Conservation (phyloP, 2,797 vertebrate genomes). For the Dicrostonyx torquatus region DNA sequence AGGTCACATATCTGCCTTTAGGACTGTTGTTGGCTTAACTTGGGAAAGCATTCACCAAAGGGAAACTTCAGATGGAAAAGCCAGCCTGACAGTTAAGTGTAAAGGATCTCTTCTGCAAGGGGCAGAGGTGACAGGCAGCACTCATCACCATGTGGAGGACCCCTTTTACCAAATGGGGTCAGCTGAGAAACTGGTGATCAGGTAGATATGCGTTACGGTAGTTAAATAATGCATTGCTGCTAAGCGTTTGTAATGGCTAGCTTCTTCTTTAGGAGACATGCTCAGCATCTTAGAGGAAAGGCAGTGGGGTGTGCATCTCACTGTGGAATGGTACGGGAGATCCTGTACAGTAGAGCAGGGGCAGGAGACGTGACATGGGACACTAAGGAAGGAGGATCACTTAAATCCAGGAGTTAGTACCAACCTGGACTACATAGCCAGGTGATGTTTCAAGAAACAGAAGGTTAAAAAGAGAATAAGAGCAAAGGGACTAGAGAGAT, state of each 20-base stretch:
- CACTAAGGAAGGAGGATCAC: not conserved
- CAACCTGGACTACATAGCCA: not conserved
- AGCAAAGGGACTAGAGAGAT: not conserved
- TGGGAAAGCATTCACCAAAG: not conserved
- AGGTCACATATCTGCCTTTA: not conserved
- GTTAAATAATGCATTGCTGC: not conserved
- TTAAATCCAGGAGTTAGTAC: not conserved
- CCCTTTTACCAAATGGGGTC: not conserved
- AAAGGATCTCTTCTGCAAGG: not conserved
- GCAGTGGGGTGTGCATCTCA: not conserved
- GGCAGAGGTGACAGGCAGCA: not conserved
- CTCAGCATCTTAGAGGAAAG: not conserved
- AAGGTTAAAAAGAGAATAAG: not conserved
- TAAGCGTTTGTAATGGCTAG: not conserved
- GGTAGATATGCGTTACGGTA: not conserved
- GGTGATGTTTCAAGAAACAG: not conserved
- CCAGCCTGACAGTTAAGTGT: not conserved
- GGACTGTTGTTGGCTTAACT: not conserved
- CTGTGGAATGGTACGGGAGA: not conserved
- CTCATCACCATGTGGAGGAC: no score
- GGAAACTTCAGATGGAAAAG: not conserved
- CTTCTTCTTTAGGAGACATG: not conserved
- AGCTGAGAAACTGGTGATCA: not conserved
- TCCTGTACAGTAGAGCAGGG: not conserved
- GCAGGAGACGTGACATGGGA: not conserved